Conservation (phyloP, 2,797 vertebrate genomes). For the Nannoperca australis region DNA sequence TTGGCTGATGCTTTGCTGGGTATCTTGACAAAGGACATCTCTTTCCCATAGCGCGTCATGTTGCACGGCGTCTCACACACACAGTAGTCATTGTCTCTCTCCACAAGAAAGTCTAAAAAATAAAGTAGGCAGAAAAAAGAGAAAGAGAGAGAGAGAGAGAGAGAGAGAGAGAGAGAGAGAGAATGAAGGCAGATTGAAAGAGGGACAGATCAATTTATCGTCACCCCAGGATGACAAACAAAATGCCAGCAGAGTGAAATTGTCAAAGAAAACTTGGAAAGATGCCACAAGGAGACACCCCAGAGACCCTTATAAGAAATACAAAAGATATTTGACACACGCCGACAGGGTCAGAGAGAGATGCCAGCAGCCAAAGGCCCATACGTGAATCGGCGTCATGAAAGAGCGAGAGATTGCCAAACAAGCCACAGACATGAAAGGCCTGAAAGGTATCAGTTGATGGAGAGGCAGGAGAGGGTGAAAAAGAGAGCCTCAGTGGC, state of each 20-base stretch:
- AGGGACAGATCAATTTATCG: slow-evolving; percentile 34
- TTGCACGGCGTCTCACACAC: slow-evolving; percentile 96
- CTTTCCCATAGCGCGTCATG: slow-evolving; percentile 93
- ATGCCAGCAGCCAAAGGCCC: slow-evolving; percentile 31
- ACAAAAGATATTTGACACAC: slow-evolving; percentile 32
- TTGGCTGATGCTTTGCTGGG: slow-evolving; percentile 97
- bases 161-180: slow-evolving; percentile 1
- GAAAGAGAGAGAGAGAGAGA: slow-evolving; percentile 1
- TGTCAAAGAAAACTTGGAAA: slow-evolving; percentile 37
- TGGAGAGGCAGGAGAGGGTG: slow-evolving; percentile 45
- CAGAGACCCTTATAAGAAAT: slow-evolving; percentile 42
- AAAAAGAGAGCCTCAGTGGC: slow-evolving; percentile 32
- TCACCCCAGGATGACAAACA: slow-evolving; percentile 47
- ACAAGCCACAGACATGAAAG: slow-evolving; percentile 56
- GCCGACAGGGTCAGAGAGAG: slow-evolving; percentile 26
- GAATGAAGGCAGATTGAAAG: not conserved
- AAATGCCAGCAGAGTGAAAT: slow-evolving; percentile 40
- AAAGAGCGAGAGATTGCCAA: slow-evolving; percentile 46
- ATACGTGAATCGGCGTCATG: slow-evolving; percentile 18
- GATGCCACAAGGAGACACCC: slow-evolving; percentile 17
- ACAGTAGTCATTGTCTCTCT: slow-evolving; percentile 95
- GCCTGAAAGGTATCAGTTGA: slow-evolving; percentile 55
- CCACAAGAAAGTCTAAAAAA: slow-evolving; percentile 93
- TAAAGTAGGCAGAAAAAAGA: not conserved
- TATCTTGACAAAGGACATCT: slow-evolving; percentile 97